Conservation (phyloP, 2,797 vertebrate genomes). For the Acridotheres tristis region DNA sequence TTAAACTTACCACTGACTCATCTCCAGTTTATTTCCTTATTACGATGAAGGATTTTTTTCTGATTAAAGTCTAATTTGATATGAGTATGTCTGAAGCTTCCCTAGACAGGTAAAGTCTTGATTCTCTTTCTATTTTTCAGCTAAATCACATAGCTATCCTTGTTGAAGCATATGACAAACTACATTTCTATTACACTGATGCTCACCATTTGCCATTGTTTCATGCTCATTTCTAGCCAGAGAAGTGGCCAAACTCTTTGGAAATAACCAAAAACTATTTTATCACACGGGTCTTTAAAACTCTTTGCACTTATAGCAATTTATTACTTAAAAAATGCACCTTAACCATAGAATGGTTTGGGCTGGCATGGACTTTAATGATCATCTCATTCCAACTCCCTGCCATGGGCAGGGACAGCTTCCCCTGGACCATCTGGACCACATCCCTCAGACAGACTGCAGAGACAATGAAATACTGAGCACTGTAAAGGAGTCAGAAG, state of each 20-base stretch:
- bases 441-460: background rate
- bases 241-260: background rate
- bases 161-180: background rate
- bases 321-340: background rate
- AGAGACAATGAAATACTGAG: background rate
- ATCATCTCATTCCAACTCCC: background rate
- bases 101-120: rapidly evolving
- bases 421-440: background rate
- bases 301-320: background rate
- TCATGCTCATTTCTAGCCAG: background rate
- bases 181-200: background rate
- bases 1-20: background rate
- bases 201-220: background rate
- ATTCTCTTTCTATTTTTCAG: background rate
- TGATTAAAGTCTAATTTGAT: background rate
- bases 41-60: background rate
- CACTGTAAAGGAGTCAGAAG: background rate
- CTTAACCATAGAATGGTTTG: background rate
- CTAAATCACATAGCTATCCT: background rate
- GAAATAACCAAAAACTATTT: background rate
- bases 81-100: background rate
- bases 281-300: background rate
- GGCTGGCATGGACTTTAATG: background rate
- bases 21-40: background rate
- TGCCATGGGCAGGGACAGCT: background rate